phyloP scores from a whole-genome alignment of 2,113 vertebrate genomes.

The Aegotheles bennettii region DNA sequence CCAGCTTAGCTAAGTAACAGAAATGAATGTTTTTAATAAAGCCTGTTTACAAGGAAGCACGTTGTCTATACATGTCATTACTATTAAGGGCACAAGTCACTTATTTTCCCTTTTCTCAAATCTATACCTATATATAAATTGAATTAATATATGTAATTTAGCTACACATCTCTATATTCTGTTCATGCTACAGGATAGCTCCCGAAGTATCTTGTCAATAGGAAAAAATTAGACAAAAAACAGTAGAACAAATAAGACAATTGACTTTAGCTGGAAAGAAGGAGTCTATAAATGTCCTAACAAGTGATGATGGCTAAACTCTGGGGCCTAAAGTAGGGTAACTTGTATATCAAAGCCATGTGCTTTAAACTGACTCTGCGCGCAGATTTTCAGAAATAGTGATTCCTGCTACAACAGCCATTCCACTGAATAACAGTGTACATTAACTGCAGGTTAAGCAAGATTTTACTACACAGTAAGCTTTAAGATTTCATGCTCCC shows the following conservation, averaged over 20 bases:
- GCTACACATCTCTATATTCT: neutral
- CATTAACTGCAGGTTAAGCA: neutral
- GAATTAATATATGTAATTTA: neutral
- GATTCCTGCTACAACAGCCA: neutral
- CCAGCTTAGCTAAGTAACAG: neutral
- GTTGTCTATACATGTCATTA: neutral
- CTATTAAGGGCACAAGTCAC: neutral
- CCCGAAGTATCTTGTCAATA: neutral
- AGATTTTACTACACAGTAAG: neutral
- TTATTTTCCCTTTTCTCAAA: neutral
- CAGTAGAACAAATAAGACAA: neutral
- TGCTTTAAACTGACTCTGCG: constrained; percentile 3
- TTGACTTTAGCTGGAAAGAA: neutral
- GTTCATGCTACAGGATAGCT: neutral
- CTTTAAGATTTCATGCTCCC: neutral
- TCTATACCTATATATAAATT: neutral
- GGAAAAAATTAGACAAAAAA: neutral
- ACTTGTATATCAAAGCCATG: neutral
- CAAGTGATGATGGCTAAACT: neutral
- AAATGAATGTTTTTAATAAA: neutral
- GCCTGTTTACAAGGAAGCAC: neutral
- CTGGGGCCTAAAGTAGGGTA: neutral
- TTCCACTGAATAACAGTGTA: neutral
- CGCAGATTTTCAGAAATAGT: neutral
- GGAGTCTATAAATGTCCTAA: neutral